Evolutionary conservation across 1,140 invertebrate genomes (phyloP).

Genomic region (Antheraea mylitta): DNA sequence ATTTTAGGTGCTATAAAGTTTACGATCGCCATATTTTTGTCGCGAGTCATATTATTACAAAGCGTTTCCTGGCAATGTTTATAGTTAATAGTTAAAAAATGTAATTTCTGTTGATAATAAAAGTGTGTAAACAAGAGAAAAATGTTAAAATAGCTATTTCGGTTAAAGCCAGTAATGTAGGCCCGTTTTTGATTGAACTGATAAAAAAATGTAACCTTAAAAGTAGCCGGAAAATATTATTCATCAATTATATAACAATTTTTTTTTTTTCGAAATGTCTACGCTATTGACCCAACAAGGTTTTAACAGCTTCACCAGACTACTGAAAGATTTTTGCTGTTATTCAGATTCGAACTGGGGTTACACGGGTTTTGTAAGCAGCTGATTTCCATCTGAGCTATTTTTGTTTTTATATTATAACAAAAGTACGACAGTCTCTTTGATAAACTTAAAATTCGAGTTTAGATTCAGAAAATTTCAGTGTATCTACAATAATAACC

Average conservation of each 20-base stretch:
- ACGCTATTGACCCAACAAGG: too few species aligned
- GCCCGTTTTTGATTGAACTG: background rate
- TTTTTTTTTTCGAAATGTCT: too few species aligned
- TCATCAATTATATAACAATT: too few species aligned
- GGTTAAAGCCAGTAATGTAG: background rate
- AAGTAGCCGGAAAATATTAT: background rate
- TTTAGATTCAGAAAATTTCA: too few species aligned
- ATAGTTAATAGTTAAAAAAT: background rate
- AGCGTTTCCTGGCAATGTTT: background rate
- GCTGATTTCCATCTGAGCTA: too few species aligned
- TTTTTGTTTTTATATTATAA: too few species aligned
- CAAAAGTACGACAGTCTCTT: background rate
- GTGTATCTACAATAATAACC: too few species aligned
- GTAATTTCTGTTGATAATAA: background rate
- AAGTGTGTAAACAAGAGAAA: background rate
- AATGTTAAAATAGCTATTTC: background rate
- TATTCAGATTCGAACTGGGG: too few species aligned
- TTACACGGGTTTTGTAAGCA: too few species aligned
- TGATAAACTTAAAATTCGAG: too few species aligned
- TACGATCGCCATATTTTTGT: slow-evolving; percentile 3
- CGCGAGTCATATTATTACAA: slow-evolving; percentile 5
- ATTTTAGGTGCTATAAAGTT: slow-evolving; percentile 13
- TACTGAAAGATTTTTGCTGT: too few species aligned
- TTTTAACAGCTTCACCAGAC: too few species aligned
- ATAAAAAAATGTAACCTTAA: background rate